These are phyloP conservation scores for Neodiprion lecontei DNA, from an alignment of 1,140 invertebrate genomes.

Conservation along the genomic window DNA sequence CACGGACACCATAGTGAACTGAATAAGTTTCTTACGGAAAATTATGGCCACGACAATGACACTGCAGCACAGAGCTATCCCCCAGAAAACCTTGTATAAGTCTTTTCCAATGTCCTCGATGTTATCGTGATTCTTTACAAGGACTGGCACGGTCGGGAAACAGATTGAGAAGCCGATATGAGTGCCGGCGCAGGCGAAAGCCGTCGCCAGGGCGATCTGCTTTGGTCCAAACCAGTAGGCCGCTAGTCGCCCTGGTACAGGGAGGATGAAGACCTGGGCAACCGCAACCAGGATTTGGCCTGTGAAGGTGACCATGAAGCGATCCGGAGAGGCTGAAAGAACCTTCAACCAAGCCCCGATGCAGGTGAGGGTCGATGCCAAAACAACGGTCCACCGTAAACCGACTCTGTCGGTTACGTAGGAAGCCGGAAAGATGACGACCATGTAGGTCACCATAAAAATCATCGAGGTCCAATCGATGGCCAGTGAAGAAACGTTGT, in stretches of 20 bases:
- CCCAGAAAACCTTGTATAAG: conserved; percentile 51
- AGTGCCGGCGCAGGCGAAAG: conserved; percentile 81
- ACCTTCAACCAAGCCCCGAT: conserved; percentile 76
- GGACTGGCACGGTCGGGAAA: conserved; percentile 47
- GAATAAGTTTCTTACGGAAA: no score
- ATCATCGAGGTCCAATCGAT: conserved; percentile 73
- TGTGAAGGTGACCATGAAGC: conserved; percentile 68
- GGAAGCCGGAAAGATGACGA: conserved; percentile 71
- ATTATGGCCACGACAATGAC: no score
- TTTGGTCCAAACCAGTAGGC: conserved; percentile 74
- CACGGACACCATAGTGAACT: no score
- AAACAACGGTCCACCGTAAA: conserved; percentile 41
- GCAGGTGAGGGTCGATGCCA: conserved; percentile 45
- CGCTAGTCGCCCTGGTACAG: conserved; percentile 71
- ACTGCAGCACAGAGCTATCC: conserved; percentile 44
- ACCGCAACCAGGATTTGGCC: conserved; percentile 73
- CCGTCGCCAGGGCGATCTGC: conserved; percentile 75
- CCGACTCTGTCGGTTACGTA: conserved; percentile 66
- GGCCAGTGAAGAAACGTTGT: conserved; percentile 52
- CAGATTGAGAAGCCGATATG: conserved; percentile 64
- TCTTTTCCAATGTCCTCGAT: conserved; percentile 48
- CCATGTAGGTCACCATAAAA: conserved; percentile 73
- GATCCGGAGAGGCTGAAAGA: conserved; percentile 58
- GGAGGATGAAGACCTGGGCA: conserved; percentile 70
- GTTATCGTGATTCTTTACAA: conserved; percentile 51